Evolutionary conservation across 2,113 vertebrate genomes (phyloP).

Genomic region (Tilapia sparmanii): DNA sequence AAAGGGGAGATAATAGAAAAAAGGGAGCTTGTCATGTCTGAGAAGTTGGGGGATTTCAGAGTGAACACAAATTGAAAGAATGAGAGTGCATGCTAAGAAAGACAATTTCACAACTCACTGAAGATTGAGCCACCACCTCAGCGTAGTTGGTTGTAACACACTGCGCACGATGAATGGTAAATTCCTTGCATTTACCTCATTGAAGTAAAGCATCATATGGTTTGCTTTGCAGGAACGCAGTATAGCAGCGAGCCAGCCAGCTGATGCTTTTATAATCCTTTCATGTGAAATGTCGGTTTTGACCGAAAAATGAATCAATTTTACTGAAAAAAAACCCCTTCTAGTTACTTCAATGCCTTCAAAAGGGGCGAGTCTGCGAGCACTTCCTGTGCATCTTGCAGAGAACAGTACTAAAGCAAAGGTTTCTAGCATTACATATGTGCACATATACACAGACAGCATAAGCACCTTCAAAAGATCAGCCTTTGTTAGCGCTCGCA

Average conservation of each 20-base stretch:
- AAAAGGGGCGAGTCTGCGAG: neutral
- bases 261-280: neutral
- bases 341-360: neutral
- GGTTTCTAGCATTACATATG: slow-evolving; percentile 43
- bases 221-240: neutral
- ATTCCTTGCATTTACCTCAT: neutral
- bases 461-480: slow-evolving; percentile 5
- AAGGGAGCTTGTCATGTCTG: neutral
- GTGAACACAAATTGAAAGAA: neutral
- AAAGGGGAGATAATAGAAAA: neutral
- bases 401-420: slow-evolving; percentile 9
- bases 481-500: neutral
- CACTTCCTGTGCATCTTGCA: neutral
- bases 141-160: neutral
- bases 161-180: neutral
- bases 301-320: neutral
- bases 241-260: neutral
- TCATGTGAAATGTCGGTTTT: neutral
- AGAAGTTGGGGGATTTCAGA: neutral
- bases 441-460: slow-evolving; percentile 17
- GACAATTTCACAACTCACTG: slow-evolving; percentile 26
- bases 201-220: neutral
- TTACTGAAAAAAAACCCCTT: neutral
- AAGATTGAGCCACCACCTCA: slow-evolving; percentile 8
- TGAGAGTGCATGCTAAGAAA: neutral